A percentile compares a stretch with the other conserved stretches of the same genome.
phyloP scores from a whole-genome alignment of 35 echinoderm and acorn worm species.

The Diadema setosum region DNA sequence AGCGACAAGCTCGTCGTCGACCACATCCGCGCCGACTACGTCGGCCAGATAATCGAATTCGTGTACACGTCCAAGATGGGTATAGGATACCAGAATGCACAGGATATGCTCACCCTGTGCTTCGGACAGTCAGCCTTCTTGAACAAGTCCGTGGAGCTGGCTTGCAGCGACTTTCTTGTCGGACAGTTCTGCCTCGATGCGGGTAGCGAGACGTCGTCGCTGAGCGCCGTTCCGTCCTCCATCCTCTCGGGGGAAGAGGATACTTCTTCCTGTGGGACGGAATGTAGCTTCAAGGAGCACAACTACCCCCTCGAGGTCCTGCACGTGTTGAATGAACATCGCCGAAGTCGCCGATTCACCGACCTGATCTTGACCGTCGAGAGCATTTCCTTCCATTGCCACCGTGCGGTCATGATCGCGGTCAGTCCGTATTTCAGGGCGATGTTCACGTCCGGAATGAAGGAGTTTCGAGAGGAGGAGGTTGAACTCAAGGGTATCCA shows the following conservation, averaged over 20 bases:
- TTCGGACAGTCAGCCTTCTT: conserved; percentile 42
- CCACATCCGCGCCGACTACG: conserved; percentile 38
- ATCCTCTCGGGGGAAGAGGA: conserved; percentile 59
- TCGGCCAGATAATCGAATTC: conserved; percentile 59
- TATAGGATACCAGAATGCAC: conserved; percentile 65
- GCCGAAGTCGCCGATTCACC: conserved; percentile 43
- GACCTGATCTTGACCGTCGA: conserved; percentile 79
- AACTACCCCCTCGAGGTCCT: conserved; percentile 76
- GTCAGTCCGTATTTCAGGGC: conserved; percentile 88
- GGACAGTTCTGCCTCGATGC: conserved; percentile 69
- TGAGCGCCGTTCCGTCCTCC: conserved; percentile 49
- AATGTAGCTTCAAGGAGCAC: conserved; percentile 67
- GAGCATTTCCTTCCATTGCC: conserved; percentile 60
- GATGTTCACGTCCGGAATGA: conserved; percentile 88
- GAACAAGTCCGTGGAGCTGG: conserved; percentile 71
- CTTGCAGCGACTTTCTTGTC: conserved; percentile 76
- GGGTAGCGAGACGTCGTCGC: conserved; percentile 70
- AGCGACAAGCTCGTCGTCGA: conserved; percentile 42
- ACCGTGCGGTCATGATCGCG: conserved; percentile 74
- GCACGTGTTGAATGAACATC: conserved; percentile 65
- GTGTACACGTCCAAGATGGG: conserved; percentile 71
- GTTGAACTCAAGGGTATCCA: conserved; percentile 58
- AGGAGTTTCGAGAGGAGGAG: conserved; percentile 50
- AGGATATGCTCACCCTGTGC: conserved; percentile 62
- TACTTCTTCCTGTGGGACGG: background rate